Base-by-base conservation (phyloP, 2,113 vertebrate genomes). In the Myocastor coypus region DNA sequence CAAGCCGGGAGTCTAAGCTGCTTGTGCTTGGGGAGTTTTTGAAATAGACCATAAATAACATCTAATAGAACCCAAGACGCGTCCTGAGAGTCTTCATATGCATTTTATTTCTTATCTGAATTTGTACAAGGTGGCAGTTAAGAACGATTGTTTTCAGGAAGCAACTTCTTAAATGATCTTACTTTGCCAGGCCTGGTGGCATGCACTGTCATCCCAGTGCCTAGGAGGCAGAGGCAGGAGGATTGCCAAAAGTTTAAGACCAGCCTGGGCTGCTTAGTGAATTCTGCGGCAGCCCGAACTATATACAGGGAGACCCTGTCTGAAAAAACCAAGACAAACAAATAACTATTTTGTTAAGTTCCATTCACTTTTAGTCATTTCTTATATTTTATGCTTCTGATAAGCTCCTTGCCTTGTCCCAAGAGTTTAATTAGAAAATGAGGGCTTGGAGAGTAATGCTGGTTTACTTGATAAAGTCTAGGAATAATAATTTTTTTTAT, bases 371-470 rank as follows among this genome's bases (percentile, higher is more conserved):
- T 91, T 85, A 40, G 55, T 66, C 26, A 30, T 83, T 90, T 64
- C 68, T 69, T 81, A 52, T 64, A 88, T 71, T 66, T 55, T 73
- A 4, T 71, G 40, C 86, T 89, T 92, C 63, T 40, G 12, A n/a
- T 37, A n/a, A 0, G 24, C 28, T 75, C 46, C 40, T 75, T 63
- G 55, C 37, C 12, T 42, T 91, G 86, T 66, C 52, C 71, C 55
- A 32, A 92, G 40, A 42, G 16, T 96, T 77, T 78, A 28, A 30
- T n/a, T 66, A 71, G 68, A 82, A 91, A 87, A 19, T 61, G 69
- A 83, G 42, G 24, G 52, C 57, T 73, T 52, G 69, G 28, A 37
- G 46, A 42, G n/a, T 40, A 7, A 24, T 61, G 16, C 20, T 46
- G 50, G n/a, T 22, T 87, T 73, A 37, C 20, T 83, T 92, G 46